These are phyloP conservation scores for Aratinga solstitialis DNA, from an alignment of 2,797 vertebrate genomes.

Conservation along the genomic window DNA sequence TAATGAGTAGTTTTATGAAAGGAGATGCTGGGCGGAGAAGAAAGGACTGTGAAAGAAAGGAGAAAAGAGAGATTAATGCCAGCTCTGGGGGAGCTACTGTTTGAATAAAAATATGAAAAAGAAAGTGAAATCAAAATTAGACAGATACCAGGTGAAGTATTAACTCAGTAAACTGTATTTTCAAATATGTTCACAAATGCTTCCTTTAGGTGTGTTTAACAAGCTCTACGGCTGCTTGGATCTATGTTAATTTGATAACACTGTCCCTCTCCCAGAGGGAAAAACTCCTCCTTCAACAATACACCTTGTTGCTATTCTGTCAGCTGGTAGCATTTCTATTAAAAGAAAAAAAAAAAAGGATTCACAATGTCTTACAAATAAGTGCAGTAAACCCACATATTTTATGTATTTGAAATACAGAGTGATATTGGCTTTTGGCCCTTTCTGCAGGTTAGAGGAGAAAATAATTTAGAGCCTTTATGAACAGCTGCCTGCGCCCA, in stretches of 20 bases:
- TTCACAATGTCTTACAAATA: not conserved
- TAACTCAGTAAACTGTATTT: not conserved
- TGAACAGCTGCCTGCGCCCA: not conserved
- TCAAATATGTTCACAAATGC: not conserved
- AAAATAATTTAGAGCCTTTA: not conserved
- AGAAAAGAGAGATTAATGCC: not conserved
- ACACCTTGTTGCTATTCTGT: not conserved
- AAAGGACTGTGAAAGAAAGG: not conserved
- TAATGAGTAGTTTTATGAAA: not conserved
- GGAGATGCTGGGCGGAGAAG: not conserved
- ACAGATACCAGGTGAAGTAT: not conserved
- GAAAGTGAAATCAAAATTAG: not conserved
- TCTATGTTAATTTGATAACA: not conserved
- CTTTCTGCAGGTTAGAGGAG: not conserved
- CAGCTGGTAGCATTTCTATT: not conserved
- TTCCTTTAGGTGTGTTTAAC: not conserved
- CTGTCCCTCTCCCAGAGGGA: not conserved
- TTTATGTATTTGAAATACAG: not conserved
- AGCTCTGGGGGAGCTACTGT: not conserved
- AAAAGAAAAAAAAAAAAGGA: not conserved
- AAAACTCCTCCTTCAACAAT: not conserved
- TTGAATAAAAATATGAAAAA: not conserved
- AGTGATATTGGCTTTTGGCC: not conserved
- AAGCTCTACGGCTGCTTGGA: not conserved
- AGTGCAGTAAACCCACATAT: not conserved